Evolutionary conservation across 2,113 vertebrate genomes (phyloP).

Genomic region (Echinops telfairi): DNA sequence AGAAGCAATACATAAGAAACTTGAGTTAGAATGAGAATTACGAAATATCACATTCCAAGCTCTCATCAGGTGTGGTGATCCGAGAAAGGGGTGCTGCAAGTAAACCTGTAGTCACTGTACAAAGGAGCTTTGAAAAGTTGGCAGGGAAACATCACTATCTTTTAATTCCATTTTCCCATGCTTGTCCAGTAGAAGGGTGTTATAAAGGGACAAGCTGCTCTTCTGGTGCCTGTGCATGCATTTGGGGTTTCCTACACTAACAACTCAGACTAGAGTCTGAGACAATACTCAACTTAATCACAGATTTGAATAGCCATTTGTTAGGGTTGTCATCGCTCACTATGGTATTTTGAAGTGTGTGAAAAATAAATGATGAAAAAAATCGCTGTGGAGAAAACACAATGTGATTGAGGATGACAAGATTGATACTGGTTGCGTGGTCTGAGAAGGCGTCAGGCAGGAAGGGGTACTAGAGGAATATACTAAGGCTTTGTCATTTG

Average conservation of each 20-base stretch:
- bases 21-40: too few species aligned
- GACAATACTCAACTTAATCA: conserved; percentile 1
- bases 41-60: too few species aligned
- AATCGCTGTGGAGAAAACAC: neutral
- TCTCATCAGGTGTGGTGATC: too few species aligned
- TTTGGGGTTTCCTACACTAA: neutral
- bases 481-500: neutral
- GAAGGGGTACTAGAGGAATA: neutral
- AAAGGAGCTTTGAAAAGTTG: too few species aligned
- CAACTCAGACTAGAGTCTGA: neutral
- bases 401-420: neutral
- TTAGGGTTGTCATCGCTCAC: neutral
- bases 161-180: too few species aligned
- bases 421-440: neutral
- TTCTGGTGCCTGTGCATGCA: neutral
- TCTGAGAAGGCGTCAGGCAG: neutral
- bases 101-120: too few species aligned
- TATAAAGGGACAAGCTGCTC: neutral
- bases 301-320: neutral
- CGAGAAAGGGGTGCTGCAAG: too few species aligned
- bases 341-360: neutral
- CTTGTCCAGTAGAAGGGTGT: too few species aligned
- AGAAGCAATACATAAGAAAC: too few species aligned
- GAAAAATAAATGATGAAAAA: conserved; percentile 1
- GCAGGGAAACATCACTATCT: too few species aligned